Evolutionary conservation across 2,888 invertebrate species (phyloP).

Genomic region (Tetragnatha montana): DNA sequence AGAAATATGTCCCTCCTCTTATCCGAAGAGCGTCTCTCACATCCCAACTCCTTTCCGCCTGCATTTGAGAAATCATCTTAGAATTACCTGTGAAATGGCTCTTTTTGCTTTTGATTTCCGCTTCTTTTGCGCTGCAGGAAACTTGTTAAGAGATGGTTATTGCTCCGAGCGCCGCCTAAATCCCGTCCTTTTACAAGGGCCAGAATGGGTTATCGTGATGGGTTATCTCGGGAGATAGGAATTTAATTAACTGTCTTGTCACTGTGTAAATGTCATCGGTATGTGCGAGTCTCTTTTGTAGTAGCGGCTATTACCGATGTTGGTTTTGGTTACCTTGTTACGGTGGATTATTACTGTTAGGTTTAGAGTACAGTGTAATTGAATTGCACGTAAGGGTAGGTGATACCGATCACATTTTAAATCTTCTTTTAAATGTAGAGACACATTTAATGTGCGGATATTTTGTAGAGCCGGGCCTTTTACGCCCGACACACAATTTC

Average conservation of each 20-base stretch:
- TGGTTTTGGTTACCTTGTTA: neutral
- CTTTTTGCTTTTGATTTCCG: neutral
- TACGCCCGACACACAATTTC: no score
- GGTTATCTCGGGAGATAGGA: neutral
- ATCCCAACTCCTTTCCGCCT: neutral
- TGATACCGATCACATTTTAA: no score
- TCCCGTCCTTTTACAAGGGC: neutral
- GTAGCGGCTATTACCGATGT: neutral
- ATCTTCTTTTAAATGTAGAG: no score
- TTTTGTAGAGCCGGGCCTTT: no score
- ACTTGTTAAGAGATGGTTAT: neutral
- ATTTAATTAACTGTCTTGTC: neutral
- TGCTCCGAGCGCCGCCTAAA: neutral
- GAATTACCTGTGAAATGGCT: neutral
- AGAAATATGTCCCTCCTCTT: neutral
- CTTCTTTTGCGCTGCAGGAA: neutral
- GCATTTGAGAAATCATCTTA: constrained; percentile 3
- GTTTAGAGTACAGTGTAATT: no score
- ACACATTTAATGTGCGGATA: no score
- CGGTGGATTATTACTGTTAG: neutral
- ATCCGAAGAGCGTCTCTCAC: neutral
- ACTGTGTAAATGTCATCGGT: neutral
- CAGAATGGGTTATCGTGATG: neutral
- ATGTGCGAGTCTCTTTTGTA: neutral
- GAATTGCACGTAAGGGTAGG: no score